Percentiles rank a stretch among this genome's conserved stretches.
Evolutionary conservation across 2,888 invertebrate genomes (phyloP).

Genomic region (Orthosia gothica): DNA sequence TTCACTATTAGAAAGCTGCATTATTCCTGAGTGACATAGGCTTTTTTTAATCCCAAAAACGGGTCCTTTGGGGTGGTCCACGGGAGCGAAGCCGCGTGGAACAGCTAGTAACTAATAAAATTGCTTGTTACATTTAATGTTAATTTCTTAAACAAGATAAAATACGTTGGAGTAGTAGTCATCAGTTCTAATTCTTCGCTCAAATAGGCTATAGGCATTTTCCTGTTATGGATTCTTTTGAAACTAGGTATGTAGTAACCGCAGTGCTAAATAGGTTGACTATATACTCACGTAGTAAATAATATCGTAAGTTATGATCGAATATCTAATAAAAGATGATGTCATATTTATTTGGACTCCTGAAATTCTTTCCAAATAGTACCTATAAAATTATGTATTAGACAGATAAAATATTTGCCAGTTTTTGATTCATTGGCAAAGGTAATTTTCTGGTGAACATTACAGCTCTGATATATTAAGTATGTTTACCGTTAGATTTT

Average conservation of each 20-base stretch:
- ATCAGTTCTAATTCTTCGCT: background rate
- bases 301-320: slow-evolving; percentile 24
- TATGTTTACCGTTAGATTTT: background rate
- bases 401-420: background rate
- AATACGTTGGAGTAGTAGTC: background rate
- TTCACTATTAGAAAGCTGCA: too few species aligned
- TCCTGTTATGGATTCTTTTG: slow-evolving; percentile 7
- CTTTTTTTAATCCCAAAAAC: too few species aligned
- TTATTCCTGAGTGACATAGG: too few species aligned
- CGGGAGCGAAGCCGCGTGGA: too few species aligned
- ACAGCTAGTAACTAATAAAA: background rate
- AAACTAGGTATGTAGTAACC: slow-evolving; percentile 24
- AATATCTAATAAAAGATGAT: slow-evolving; percentile 31
- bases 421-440: background rate
- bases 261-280: slow-evolving; percentile 30
- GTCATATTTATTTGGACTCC: slow-evolving; percentile 23
- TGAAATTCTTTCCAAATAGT: slow-evolving; percentile 11
- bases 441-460: background rate
- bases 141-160: background rate
- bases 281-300: slow-evolving; percentile 10
- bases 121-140: background rate
- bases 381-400: slow-evolving; percentile 11
- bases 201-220: slow-evolving; percentile 13
- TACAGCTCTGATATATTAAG: background rate
- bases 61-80: too few species aligned